Evolutionary conservation across 1,140 invertebrate species (phyloP), one percentile per base, ranked within the genome.

Genomic region (Yoshiicerus persimilis): DNA sequence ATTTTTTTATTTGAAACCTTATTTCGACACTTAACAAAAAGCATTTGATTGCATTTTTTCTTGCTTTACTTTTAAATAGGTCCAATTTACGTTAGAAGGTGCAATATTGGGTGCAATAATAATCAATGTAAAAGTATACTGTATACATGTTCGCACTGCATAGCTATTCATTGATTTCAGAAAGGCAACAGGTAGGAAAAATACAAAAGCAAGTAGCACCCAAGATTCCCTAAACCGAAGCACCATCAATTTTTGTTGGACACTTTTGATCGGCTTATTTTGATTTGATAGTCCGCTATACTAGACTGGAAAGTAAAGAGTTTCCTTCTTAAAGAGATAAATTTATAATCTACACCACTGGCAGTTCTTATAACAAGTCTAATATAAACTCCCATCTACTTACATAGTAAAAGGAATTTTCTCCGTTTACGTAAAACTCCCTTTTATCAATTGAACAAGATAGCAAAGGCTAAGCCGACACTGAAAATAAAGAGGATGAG

Each of bases 391-490:
- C 23, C 6, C 6, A 66, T 62, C 23, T 20, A 66, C 13, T 25
- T 27, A 20, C 34, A 77, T 77, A 77, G 34, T 32, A 38, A 36
- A 34, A 20, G 38, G 75, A 36, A 36, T 80, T 80, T 80, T n/a
- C 34, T 32, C 36, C 32, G 36, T 66, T 32, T 36, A 80, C 32
- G 75, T 38, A 38, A 80, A 80, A 36, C 25, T 30, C 32, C 75
- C 75, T 80, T 80, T 80, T 80, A 80, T 80, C 38, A n/a, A n/a
- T n/a, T n/a, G n/a, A n/a, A 80, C 30, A 36, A 80, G 20, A 36
- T 80, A 13, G 75, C 34, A 80, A 80, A 80, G 75, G 75, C 30
- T 80, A 80, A 80, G 75, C 75, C 75, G 75, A 80, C 75, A 38
- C 0, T 32, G 32, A 36, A 38, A 80, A 38, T 80, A 38, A 80